These are phyloP conservation scores for Isaurus tuberculatus DNA, from an alignment of 92 coral and sea anemone species.

Conservation along the genomic window DNA sequence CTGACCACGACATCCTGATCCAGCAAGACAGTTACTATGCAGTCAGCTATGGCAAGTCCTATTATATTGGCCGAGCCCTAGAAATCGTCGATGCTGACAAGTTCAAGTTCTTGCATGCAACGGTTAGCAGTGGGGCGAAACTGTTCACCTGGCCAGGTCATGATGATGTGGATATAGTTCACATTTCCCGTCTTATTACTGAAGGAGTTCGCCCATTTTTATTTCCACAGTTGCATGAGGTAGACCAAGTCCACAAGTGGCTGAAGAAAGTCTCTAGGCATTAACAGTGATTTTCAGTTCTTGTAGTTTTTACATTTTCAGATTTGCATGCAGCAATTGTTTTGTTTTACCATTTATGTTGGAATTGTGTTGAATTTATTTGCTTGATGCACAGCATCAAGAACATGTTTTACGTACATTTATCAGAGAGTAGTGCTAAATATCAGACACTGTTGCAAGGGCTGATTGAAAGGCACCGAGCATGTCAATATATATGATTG, in stretches of 20 bases:
- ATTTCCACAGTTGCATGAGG: constrained; percentile 30
- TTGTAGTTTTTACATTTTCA: neutral
- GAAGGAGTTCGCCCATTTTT: constrained; percentile 32
- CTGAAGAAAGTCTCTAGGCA: constrained; percentile 1
- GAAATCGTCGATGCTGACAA: constrained; percentile 33
- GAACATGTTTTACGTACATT: no score
- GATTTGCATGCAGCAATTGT: neutral
- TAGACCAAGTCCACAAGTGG: constrained; percentile 27
- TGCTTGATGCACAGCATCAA: no score
- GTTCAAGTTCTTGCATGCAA: constrained; percentile 30
- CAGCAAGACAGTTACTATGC: constrained; percentile 42
- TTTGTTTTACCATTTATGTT: neutral
- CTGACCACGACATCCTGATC: constrained; percentile 11
- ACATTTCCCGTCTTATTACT: constrained; percentile 27
- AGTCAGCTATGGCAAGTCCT: constrained; percentile 41
- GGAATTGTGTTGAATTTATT: neutral
- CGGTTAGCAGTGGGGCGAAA: constrained; percentile 30
- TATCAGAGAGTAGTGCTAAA: no score
- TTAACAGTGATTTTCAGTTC: constrained; percentile 1
- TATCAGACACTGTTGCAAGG: no score
- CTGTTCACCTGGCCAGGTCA: constrained; percentile 30
- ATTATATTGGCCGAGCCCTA: constrained; percentile 48
- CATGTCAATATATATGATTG: no score
- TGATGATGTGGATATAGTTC: constrained; percentile 29
- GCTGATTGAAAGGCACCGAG: no score